Base-by-base conservation (phyloP, 2,888 invertebrate species). In the Hirtodrosophila trivittata region DNA sequence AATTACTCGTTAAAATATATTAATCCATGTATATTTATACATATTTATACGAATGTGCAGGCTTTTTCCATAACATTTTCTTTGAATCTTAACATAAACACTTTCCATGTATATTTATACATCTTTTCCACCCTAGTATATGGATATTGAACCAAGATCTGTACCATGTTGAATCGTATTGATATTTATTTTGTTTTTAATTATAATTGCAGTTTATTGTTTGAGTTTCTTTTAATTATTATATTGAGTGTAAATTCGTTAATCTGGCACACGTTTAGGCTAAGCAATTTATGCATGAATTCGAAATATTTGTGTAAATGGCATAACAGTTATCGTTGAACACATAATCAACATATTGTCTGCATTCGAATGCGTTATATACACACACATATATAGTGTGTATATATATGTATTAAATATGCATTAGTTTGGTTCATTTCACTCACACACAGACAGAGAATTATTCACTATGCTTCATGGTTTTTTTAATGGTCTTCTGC, bases 351-450 rank as follows among this genome's bases (percentile, higher is more conserved):
- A 45, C 51, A 49, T 52, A 30, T 33, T 30, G 43, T 49, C 52
- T 70, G 55, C 73, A 73, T 47, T 16, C 30, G n/a, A 4, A 21
- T 41, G 47, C 57, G 65, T 43, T 51, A 56, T 60, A 18, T 35
- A 33, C 39, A 28, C 49, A 35, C 46, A 30, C 46, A 57, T 58
- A 58, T 18, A 42, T 42, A 35, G 6, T n/a, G 9, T 46, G 51
- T 58, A 58, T 13, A 47, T 42, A 64, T 54, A 65, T 75, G 80
- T 78, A 86, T 86, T 78, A 86, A 86, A 86, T 78, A 86, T 86
- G 81, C 78, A 78, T 78, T 78, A 78, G 73, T 65, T 64, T 32
- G 49, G 46, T 56, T 66, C 60, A 69, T 69, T 77, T 73, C 42
- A 35, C 45, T 12, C 16, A 10, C 47, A 46, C 28, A 21, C 38